Percentiles rank a stretch among this genome's conserved stretches.
phyloP scores from a whole-genome alignment of 2,888 invertebrate genomes.

The Drosophila siamana region DNA sequence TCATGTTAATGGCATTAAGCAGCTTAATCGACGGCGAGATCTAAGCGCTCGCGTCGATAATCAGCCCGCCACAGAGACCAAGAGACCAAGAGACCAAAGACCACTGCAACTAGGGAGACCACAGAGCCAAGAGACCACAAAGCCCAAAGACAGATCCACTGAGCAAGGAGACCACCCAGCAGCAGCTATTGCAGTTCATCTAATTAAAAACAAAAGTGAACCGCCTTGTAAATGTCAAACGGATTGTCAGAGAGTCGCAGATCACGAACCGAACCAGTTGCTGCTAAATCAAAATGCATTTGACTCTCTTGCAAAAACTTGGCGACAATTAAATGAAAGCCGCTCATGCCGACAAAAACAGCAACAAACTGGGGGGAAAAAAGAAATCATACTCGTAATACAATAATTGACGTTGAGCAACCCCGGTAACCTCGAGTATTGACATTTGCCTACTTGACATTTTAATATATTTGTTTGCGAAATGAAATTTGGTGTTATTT shows the following conservation, averaged over 20 bases:
- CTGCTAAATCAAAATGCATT: slow-evolving; percentile 82
- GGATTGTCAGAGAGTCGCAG: slow-evolving; percentile 62
- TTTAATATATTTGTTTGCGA: slow-evolving; percentile 74
- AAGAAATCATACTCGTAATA: slow-evolving; percentile 63
- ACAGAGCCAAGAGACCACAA: background rate
- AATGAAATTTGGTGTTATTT: slow-evolving; percentile 44
- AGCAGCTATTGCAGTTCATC: slow-evolving; percentile 44
- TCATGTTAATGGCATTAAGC: slow-evolving; percentile 81
- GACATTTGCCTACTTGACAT: slow-evolving; percentile 78
- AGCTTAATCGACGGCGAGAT: slow-evolving; percentile 80
- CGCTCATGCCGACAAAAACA: slow-evolving; percentile 36
- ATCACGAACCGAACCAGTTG: slow-evolving; percentile 74
- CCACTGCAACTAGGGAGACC: slow-evolving; percentile 1
- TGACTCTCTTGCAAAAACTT: slow-evolving; percentile 36
- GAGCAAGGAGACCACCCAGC: slow-evolving; percentile 56
- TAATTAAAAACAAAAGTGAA: slow-evolving; percentile 78
- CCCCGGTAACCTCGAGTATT: slow-evolving; percentile 57
- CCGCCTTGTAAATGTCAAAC: slow-evolving; percentile 78
- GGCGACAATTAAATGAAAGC: slow-evolving; percentile 62
- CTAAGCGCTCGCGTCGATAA: slow-evolving; percentile 76
- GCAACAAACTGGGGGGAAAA: slow-evolving; percentile 14
- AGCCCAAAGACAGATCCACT: background rate
- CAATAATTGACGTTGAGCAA: slow-evolving; percentile 65
- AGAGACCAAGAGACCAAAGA: slow-evolving; percentile 23
- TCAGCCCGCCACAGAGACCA: slow-evolving; percentile 41